These are phyloP conservation scores for Actinia tenebrosa DNA, from an alignment of 64 coral and sea anemone genomes.

Conservation along the genomic window DNA sequence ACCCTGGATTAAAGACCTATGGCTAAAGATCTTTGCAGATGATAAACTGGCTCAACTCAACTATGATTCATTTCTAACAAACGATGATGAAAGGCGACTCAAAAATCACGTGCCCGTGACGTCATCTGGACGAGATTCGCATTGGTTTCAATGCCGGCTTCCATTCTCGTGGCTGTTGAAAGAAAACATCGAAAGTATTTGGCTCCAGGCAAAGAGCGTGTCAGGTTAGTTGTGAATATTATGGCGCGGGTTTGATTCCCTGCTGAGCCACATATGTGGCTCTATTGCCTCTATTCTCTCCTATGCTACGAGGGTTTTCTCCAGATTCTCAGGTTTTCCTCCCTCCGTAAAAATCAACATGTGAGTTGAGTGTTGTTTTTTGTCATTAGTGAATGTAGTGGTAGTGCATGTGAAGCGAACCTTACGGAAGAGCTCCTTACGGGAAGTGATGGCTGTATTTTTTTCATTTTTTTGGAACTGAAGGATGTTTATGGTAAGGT, in stretches of 20 bases:
- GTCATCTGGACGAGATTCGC: conserved; percentile 39
- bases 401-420: too few species aligned
- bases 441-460: not conserved
- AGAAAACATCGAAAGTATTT: conserved; percentile 51
- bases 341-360: too few species aligned
- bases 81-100: conserved; percentile 27
- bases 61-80: conserved; percentile 62
- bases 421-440: too few species aligned
- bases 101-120: conserved; percentile 53
- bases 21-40: conserved; percentile 30
- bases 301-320: too few species aligned
- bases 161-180: conserved; percentile 88
- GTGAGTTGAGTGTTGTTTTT: too few species aligned
- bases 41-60: conserved; percentile 24
- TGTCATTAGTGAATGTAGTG: too few species aligned
- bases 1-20: conserved; percentile 53
- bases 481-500: too few species aligned
- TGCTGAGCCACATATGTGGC: too few species aligned
- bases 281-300: too few species aligned
- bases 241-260: not conserved
- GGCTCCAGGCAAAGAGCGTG: conserved; percentile 38
- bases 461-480: too few species aligned
- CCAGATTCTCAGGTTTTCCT: too few species aligned
- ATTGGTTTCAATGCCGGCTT: conserved; percentile 44
- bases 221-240: conserved; percentile 43